phyloP scores from a whole-genome alignment of 2,888 invertebrate genomes.

The Melanchra persicariae region DNA sequence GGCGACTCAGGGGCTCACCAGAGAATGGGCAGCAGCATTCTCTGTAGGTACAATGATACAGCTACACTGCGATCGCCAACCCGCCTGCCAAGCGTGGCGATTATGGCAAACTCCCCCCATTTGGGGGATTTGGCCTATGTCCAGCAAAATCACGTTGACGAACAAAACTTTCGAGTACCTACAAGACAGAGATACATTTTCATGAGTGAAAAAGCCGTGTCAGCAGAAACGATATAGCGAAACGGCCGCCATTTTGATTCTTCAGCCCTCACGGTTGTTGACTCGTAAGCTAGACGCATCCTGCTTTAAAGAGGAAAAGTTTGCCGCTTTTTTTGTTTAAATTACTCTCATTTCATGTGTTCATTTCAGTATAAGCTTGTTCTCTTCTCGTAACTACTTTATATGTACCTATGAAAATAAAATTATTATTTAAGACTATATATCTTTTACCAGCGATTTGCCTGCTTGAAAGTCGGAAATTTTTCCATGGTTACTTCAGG shows the following conservation, averaged over 20 bases:
- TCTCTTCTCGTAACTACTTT: neutral
- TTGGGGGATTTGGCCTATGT: too few relatives aligned
- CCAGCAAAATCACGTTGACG: neutral
- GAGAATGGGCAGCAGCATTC: too few relatives aligned
- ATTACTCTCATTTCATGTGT: neutral
- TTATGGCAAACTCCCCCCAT: too few relatives aligned
- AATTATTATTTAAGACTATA: too few relatives aligned
- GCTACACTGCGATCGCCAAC: too few relatives aligned
- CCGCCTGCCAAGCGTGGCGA: too few relatives aligned
- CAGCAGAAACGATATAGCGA: constrained; percentile 21
- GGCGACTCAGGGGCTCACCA: too few relatives aligned
- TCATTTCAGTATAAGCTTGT: neutral
- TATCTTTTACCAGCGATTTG: too few relatives aligned
- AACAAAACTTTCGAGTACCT: constrained; percentile 9
- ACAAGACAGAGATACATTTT: constrained; percentile 8
- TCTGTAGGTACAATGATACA: too few relatives aligned
- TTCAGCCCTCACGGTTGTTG: constrained; percentile 28
- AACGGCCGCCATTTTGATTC: constrained; percentile 33
- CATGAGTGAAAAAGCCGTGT: constrained; percentile 1
- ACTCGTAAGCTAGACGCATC: constrained; percentile 19
- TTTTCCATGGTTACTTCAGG: too few relatives aligned
- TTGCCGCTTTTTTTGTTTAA: neutral
- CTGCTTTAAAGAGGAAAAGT: constrained; percentile 18
- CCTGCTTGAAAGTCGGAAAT: too few relatives aligned
- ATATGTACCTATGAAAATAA: too few relatives aligned